A percentile compares a stretch with the other conserved stretches of the same genome.
phyloP scores from a whole-genome alignment of 64 coral and sea anemone genomes.

The Actinia tenebrosa region DNA sequence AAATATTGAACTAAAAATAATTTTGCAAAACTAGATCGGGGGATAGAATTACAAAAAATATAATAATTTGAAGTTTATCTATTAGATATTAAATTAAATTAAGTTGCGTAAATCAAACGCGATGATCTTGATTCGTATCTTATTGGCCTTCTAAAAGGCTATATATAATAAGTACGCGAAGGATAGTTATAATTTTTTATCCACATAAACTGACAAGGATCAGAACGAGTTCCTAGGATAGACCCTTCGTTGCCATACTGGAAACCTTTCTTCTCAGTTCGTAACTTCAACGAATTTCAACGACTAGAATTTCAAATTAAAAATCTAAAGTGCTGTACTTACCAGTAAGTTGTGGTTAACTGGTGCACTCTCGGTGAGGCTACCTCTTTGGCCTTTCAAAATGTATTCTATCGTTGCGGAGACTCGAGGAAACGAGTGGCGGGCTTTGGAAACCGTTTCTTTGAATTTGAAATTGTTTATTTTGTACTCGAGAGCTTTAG shows the following conservation, averaged over 20 bases:
- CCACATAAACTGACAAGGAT: background rate
- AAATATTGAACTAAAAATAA: too few species aligned
- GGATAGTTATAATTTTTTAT: background rate
- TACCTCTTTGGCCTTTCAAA: background rate
- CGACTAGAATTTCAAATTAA: background rate
- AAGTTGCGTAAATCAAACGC: background rate
- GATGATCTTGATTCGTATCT: background rate
- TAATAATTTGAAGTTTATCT: background rate
- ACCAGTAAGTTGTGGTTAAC: background rate
- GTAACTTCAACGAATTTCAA: background rate
- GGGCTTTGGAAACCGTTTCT: background rate
- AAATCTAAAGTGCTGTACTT: background rate
- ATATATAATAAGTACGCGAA: background rate
- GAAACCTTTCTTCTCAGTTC: background rate
- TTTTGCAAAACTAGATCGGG: background rate
- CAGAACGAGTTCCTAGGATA: background rate
- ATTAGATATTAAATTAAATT: background rate
- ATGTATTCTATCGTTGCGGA: background rate
- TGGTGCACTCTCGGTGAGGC: too few species aligned
- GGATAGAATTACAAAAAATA: background rate
- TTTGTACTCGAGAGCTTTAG: background rate
- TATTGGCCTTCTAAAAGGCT: background rate
- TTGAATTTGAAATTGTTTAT: constrained; percentile 3
- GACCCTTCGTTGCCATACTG: background rate
- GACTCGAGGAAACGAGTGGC: background rate